These are phyloP conservation scores for Eurosta solidaginis DNA, from an alignment of 1,140 invertebrate species.

Conservation along the genomic window DNA sequence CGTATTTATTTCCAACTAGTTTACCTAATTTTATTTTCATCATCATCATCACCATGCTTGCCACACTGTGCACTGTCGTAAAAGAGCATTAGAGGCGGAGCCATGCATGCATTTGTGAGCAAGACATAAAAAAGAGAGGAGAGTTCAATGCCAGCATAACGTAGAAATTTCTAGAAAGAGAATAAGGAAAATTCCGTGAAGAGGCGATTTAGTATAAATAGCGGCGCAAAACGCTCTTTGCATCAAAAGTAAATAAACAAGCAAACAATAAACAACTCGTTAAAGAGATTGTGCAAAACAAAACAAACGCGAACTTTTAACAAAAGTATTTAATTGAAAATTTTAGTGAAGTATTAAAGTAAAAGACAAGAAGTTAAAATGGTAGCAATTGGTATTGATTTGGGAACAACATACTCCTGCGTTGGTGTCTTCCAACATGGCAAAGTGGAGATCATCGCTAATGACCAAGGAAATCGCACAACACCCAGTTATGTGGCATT, in stretches of 20 bases:
- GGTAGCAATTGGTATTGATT: conserved; percentile 74
- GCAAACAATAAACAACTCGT: conserved; percentile 41
- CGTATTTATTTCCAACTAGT: too few species aligned
- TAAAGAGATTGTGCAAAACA: conserved; percentile 39
- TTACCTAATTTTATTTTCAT: too few species aligned
- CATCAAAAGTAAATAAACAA: conserved; percentile 45
- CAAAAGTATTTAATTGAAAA: not conserved
- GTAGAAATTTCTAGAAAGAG: conserved; percentile 29
- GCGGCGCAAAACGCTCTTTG: conserved; percentile 36
- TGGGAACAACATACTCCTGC: conserved; percentile 82
- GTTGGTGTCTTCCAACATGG: conserved; percentile 81
- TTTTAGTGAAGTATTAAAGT: conserved; percentile 33
- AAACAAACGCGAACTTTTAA: conserved; percentile 38
- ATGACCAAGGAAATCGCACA: conserved; percentile 89
- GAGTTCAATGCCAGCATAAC: too few species aligned
- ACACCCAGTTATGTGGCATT: conserved; percentile 92
- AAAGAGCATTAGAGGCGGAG: too few species aligned
- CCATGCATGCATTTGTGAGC: too few species aligned
- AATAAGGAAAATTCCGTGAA: conserved; percentile 41
- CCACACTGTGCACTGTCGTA: too few species aligned
- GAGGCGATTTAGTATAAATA: conserved; percentile 47
- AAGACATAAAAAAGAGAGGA: too few species aligned
- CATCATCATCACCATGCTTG: too few species aligned
- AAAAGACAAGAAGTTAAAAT: conserved; percentile 42
- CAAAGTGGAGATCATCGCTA: conserved; percentile 90